phyloP scores from a whole-genome alignment of 2,113 vertebrate genomes.

The Chionis minor region DNA sequence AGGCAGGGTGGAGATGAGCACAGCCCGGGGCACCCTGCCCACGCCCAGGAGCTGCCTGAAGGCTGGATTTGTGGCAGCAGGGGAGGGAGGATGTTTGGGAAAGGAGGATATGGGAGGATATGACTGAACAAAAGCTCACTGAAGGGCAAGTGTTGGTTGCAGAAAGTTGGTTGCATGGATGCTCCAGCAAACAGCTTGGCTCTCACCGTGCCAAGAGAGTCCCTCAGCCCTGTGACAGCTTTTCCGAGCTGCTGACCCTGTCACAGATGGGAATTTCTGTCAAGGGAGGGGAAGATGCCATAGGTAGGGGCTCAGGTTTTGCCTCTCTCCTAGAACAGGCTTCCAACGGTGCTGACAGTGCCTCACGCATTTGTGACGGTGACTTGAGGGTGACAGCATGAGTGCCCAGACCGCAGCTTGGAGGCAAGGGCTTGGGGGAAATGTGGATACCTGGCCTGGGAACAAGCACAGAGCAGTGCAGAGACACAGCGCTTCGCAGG shows the following conservation, averaged over 20 bases:
- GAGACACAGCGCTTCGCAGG: accelerated
- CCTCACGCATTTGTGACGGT: accelerated
- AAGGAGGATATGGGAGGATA: background rate
- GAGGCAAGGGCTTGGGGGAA: background rate
- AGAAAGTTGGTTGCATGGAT: background rate
- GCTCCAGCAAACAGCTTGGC: background rate
- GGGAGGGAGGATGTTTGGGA: background rate
- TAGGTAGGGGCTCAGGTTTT: background rate
- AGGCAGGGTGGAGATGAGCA: background rate
- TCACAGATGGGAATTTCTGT: background rate
- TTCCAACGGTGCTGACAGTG: background rate
- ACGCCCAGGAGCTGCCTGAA: accelerated
- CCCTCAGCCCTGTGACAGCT: background rate
- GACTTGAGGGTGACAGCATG: accelerated
- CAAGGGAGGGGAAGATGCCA: background rate
- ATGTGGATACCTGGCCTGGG: background rate
- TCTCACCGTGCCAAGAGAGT: background rate
- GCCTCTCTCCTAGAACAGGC: background rate
- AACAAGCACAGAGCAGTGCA: background rate
- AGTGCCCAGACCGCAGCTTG: accelerated
- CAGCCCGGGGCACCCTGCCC: background rate
- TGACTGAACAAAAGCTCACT: background rate
- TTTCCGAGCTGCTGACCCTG: background rate
- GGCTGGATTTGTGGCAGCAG: background rate
- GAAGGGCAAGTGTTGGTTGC: background rate